phyloP scores from a whole-genome alignment of 2,888 invertebrate genomes.

The Gymnosoma rotundatum region DNA sequence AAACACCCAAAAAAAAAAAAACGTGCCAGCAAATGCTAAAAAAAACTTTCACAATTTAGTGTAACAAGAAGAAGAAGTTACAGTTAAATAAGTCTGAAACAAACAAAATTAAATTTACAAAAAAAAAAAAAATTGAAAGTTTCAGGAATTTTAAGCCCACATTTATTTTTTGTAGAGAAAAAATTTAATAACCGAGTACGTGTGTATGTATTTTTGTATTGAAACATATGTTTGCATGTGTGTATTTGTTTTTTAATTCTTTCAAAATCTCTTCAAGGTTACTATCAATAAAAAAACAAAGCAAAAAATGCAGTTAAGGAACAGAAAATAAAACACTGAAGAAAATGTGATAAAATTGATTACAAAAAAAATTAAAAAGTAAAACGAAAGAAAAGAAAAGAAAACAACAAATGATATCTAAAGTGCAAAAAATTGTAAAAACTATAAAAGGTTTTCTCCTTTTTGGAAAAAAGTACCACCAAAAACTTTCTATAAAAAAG shows the following conservation, averaged over 20 bases:
- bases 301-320: conserved; percentile 17
- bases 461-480: conserved; percentile 56
- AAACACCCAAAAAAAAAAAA: conserved; percentile 64
- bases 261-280: conserved; percentile 62
- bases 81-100: too few species aligned
- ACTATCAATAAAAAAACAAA: conserved; percentile 4
- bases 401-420: not conserved
- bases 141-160: too few species aligned
- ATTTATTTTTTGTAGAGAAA: too few species aligned
- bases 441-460: not conserved
- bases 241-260: not conserved
- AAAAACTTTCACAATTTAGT: too few species aligned
- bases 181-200: too few species aligned
- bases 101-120: too few species aligned
- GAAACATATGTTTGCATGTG: not conserved
- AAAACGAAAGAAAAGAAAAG: not conserved
- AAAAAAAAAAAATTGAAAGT: too few species aligned
- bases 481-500: conserved; percentile 3
- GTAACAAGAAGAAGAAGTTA: too few species aligned
- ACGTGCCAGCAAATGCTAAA: too few species aligned
- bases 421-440: not conserved
- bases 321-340: not conserved
- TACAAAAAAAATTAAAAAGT: conserved; percentile 1
- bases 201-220: not conserved
- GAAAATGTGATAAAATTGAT: conserved; percentile 30